Evolutionary conservation across 2,797 vertebrate species (phyloP).

Genomic region (Hypotaenidia okinawae): DNA sequence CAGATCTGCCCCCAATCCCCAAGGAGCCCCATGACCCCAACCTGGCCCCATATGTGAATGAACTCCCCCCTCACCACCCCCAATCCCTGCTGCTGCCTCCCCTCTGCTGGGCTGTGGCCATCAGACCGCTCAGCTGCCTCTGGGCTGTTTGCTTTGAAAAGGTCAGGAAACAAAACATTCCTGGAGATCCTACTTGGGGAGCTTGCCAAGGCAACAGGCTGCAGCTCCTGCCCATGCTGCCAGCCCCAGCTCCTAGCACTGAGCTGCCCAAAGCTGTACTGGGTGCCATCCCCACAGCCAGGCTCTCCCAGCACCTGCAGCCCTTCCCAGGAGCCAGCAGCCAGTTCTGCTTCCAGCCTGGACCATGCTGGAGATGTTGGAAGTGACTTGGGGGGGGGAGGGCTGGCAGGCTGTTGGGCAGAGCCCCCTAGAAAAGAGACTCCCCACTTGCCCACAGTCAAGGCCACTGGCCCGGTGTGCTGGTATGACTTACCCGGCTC

Average conservation of each 20-base stretch:
- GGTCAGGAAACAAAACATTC: background rate
- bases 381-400: background rate
- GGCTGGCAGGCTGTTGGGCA: background rate
- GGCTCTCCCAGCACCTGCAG: background rate
- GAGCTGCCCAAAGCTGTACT: background rate
- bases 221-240: fast-evolving
- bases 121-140: background rate
- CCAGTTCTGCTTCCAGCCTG: background rate
- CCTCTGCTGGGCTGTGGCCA: background rate
- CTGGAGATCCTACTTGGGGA: background rate
- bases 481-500: background rate
- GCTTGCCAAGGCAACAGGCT: background rate
- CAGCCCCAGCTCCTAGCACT: background rate
- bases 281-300: fast-evolving
- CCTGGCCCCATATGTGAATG: fast-evolving
- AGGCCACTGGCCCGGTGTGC: fast-evolving
- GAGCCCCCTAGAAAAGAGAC: too few relatives aligned
- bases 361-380: background rate
- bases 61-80: background rate
- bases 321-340: background rate
- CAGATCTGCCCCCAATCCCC: background rate
- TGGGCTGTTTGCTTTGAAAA: background rate
- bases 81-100: background rate
- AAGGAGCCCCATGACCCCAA: fast-evolving
- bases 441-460: background rate